Evolutionary conservation across 2,888 invertebrate genomes (phyloP), one percentile per base, ranked within the genome.

Genomic region (Meganola albula): DNA sequence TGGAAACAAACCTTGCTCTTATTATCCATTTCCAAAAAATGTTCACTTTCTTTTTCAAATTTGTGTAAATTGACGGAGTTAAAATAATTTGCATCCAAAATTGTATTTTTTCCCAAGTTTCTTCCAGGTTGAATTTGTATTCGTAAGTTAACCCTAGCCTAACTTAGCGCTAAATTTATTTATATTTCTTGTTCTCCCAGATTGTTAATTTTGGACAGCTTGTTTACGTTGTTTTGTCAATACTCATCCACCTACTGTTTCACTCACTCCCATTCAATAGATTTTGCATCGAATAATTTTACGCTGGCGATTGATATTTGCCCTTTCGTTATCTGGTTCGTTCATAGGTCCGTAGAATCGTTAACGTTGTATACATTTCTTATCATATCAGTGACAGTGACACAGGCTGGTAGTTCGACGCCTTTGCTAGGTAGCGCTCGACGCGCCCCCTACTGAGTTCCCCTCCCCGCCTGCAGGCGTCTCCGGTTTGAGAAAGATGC

Each of bases 351-450:
- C 35, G 37, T 48, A 51, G 47, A 49, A 66, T 63, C 61, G 46
- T 61, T 53, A 53, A 56, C 62, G 69, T 74, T 75, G 77, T 82
- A 66, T 74, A 78, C 74, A 66, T 74, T 74, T 59, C 78, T 83
- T 83, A 84, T 84, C 84, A 82, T 79, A 73, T 74, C 72, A 74
- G 64, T 68, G 60, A 53, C 65, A 64, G 71, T 72, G 70, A 71
- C 70, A 76, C 63, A 68, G 69, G 72, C 61, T 68, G n/a, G n/a
- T n/a, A 56, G 68, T 77, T 75, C 72, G 77, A 70, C 74, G 75
- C 63, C 59, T 73, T 62, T 62, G 58, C 57, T 55, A 42, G 63
- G 61, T 55, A 48, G 52, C 57, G 57, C 40, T 62, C 63, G 65
- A 65, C 58, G 67, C 61, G 65, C 63, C 69, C 69, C 66, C 73